phyloP scores from a whole-genome alignment of 2,888 invertebrate species.

The Drosophila kanekoi region DNA sequence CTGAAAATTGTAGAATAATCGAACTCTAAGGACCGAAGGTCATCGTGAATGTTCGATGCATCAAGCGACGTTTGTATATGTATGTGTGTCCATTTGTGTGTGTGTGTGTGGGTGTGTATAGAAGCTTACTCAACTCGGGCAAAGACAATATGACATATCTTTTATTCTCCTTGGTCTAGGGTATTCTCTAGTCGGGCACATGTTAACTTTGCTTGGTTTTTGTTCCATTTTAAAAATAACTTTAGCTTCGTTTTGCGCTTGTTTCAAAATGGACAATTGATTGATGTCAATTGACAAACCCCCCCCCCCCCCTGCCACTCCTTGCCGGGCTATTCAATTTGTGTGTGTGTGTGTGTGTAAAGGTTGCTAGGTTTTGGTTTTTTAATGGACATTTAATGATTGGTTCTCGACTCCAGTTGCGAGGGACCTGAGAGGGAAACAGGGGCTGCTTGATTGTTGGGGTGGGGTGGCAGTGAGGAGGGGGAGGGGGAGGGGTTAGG shows the following conservation, averaged over 20 bases:
- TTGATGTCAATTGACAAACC: slow-evolving; percentile 44
- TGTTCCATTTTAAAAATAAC: slow-evolving; percentile 6
- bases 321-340: slow-evolving; percentile 23
- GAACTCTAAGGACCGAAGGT: too few relatives aligned
- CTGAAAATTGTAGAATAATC: too few relatives aligned
- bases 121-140: too few relatives aligned
- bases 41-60: too few relatives aligned
- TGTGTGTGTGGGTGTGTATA: too few relatives aligned
- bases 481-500: background rate
- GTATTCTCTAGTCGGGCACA: background rate
- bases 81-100: too few relatives aligned
- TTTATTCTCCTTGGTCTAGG: background rate
- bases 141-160: too few relatives aligned
- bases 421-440: too few relatives aligned
- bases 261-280: slow-evolving; percentile 48
- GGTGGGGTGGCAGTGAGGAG: background rate
- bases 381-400: slow-evolving; percentile 61
- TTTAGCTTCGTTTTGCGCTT: slow-evolving; percentile 10
- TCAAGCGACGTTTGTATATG: too few relatives aligned
- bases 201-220: background rate
- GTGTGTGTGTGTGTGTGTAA: slow-evolving; percentile 2
- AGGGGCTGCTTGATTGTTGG: too few relatives aligned
- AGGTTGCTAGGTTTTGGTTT: slow-evolving; percentile 8
- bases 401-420: slow-evolving; percentile 14
- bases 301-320: too few relatives aligned